A percentile compares a stretch with the other conserved stretches of the same genome.
phyloP scores from a whole-genome alignment of 2,797 vertebrate species.

The Myoxocephalus aenaeus region DNA sequence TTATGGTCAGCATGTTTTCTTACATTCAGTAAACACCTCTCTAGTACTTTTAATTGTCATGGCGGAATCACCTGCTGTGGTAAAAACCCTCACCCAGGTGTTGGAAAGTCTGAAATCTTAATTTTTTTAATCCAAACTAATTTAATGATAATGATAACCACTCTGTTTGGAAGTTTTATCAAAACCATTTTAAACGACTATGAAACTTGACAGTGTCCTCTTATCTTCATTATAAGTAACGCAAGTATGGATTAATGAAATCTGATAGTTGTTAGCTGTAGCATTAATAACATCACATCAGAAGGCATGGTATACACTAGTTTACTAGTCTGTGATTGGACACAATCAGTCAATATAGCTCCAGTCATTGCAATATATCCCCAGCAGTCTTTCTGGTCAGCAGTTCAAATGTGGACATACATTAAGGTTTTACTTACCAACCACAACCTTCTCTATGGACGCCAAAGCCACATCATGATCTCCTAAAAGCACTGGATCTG shows the following conservation, averaged over 20 bases:
- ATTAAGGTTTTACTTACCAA: conserved; percentile 84
- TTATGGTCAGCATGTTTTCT: not conserved
- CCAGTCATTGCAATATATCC: not conserved
- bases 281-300: not conserved
- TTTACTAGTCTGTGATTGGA: not conserved
- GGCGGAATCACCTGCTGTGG: no score
- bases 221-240: not conserved
- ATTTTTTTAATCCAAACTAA: not conserved
- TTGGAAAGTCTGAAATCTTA: not conserved
- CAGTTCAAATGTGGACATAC: not conserved
- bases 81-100: no score
- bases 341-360: not conserved
- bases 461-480: conserved; percentile 91
- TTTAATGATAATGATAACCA: not conserved
- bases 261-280: not conserved
- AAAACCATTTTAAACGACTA: not conserved
- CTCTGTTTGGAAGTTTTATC: not conserved
- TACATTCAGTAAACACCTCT: not conserved
- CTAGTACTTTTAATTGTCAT: not conserved
- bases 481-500: conserved; percentile 82
- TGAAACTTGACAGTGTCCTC: not conserved
- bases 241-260: not conserved
- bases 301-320: not conserved
- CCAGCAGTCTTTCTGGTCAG: not conserved
- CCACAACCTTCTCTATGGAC: conserved; percentile 92